phyloP scores from a whole-genome alignment of 1,140 invertebrate species.

The Aphelinus certus region DNA sequence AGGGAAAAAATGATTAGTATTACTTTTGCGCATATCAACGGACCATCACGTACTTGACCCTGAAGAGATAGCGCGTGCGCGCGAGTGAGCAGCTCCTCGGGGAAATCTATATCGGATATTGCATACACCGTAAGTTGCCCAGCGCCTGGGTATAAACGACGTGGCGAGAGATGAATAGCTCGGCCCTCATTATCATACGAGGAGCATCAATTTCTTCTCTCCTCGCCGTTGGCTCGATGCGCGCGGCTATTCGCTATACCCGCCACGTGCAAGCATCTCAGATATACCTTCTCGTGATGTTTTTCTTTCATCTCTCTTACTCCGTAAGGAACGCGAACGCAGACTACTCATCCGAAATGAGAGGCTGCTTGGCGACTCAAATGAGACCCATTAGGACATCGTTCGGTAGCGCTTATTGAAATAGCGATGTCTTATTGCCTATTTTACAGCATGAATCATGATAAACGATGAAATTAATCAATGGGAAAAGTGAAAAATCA shows the following conservation, averaged over 20 bases:
- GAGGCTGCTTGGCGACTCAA: not conserved
- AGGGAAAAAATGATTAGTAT: too few relatives aligned
- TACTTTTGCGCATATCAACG: slow-evolving; percentile 7
- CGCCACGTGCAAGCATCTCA: too few relatives aligned
- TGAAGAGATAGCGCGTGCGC: not conserved
- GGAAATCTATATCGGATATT: not conserved
- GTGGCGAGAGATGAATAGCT: slow-evolving; percentile 19
- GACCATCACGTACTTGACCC: slow-evolving; percentile 19
- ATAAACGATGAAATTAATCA: too few relatives aligned
- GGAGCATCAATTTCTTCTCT: slow-evolving; percentile 27
- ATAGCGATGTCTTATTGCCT: slow-evolving; percentile 32
- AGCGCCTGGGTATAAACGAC: slow-evolving; percentile 13
- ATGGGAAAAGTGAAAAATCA: too few relatives aligned
- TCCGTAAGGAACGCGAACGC: not conserved
- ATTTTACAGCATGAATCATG: too few relatives aligned
- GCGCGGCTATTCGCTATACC: too few relatives aligned
- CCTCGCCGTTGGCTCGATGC: too few relatives aligned
- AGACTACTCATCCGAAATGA: slow-evolving; percentile 2
- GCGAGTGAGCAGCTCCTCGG: too few relatives aligned
- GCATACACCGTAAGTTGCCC: not conserved
- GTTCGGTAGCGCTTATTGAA: slow-evolving; percentile 16
- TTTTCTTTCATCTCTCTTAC: not conserved
- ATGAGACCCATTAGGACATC: slow-evolving; percentile 28
- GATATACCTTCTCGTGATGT: too few relatives aligned
- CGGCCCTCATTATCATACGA: slow-evolving; percentile 29